phyloP scores from a whole-genome alignment of 2,888 invertebrate genomes.

The Leucophenga maculata region DNA sequence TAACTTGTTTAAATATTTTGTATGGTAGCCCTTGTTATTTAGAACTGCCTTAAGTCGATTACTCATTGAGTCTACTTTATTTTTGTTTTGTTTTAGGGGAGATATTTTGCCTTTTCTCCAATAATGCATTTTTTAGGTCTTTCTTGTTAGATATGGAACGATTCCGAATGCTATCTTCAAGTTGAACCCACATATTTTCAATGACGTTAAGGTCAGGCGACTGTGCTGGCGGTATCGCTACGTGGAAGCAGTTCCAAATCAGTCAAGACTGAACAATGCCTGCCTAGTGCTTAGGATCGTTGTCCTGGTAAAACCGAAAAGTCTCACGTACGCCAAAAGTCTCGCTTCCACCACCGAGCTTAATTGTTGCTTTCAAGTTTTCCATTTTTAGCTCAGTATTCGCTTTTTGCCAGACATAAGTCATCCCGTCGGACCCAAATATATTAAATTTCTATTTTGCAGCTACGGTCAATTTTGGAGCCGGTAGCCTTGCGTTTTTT shows the following conservation, averaged over 20 bases:
- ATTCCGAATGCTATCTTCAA: too few species aligned
- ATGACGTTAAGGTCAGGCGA: neutral
- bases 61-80: slow-evolving; percentile 15
- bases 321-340: neutral
- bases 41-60: slow-evolving; percentile 9
- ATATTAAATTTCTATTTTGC: slow-evolving; percentile 33
- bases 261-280: slow-evolving; percentile 16
- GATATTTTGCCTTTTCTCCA: slow-evolving; percentile 22
- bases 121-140: too few species aligned
- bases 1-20: neutral
- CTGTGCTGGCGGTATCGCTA: slow-evolving; percentile 11
- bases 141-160: neutral
- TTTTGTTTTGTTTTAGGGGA: slow-evolving; percentile 18
- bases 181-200: too few species aligned
- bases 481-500: too few species aligned
- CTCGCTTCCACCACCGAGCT: neutral
- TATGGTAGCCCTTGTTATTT: neutral
- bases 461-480: too few species aligned
- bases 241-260: slow-evolving; percentile 21
- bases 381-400: slow-evolving; percentile 12
- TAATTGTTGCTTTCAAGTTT: slow-evolving; percentile 5
- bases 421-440: slow-evolving; percentile 31
- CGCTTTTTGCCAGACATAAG: slow-evolving; percentile 30
- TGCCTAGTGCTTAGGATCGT: slow-evolving; percentile 18
- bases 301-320: slow-evolving; percentile 21